Conservation (phyloP, 2,113 vertebrate species). For the Plestiodon gilberti region DNA sequence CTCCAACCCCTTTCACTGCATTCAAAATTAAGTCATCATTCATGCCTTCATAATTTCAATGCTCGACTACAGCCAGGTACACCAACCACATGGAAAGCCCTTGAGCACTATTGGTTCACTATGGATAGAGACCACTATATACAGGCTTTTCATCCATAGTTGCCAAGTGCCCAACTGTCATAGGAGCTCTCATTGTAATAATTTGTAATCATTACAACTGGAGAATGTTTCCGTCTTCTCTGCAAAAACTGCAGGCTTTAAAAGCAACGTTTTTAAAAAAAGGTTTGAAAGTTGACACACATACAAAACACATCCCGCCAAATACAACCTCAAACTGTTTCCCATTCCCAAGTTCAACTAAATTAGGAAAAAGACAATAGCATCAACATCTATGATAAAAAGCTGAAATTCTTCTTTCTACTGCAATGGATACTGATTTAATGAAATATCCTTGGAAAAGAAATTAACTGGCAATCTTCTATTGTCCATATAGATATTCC, state of each 20-base stretch:
- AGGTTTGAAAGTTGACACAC: not conserved
- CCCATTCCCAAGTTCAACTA: not conserved
- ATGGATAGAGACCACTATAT: not conserved
- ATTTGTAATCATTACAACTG: not conserved
- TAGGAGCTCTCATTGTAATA: not conserved
- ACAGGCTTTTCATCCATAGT: not conserved
- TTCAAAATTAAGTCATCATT: not conserved
- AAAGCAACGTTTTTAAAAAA: not conserved
- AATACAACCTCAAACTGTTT: fast-evolving
- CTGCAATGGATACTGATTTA: slow-evolving; percentile 5
- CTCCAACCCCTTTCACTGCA: not conserved
- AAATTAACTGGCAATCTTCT: slow-evolving; percentile 1
- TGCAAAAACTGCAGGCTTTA: not conserved
- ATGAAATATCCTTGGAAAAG: slow-evolving; percentile 1
- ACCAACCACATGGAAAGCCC: not conserved
- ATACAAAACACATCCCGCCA: not conserved
- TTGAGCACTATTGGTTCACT: not conserved
- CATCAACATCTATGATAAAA: not conserved
- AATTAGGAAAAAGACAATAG: not conserved
- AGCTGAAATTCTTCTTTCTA: not conserved
- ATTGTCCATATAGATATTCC: not conserved
- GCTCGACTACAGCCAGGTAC: not conserved
- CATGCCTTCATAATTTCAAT: not conserved
- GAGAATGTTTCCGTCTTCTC: not conserved
- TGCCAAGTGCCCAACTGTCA: not conserved